Percentiles rank a stretch among this genome's conserved stretches.
phyloP scores from a whole-genome alignment of 2,888 invertebrate species.

The Anticlea derivata region DNA sequence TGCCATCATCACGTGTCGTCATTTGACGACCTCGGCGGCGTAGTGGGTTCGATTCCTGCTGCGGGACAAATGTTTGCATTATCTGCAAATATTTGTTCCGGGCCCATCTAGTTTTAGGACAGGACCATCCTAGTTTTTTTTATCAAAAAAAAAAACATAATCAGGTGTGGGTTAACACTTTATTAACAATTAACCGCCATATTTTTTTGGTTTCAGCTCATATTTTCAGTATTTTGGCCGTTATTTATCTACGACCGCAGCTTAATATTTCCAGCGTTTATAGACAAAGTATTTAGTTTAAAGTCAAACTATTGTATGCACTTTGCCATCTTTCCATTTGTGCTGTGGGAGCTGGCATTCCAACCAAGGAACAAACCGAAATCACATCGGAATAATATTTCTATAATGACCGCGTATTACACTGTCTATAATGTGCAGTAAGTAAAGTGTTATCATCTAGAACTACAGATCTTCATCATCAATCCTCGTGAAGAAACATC shows the following conservation, averaged over 20 bases:
- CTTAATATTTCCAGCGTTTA: slow-evolving; percentile 53
- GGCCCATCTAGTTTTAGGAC: no score
- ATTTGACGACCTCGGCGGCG: no score
- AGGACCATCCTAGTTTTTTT: no score
- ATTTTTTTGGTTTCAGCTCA: slow-evolving; percentile 58
- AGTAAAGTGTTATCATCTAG: slow-evolving; percentile 43
- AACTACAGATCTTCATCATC: no score
- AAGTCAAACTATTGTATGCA: slow-evolving; percentile 56
- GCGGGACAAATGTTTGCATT: no score
- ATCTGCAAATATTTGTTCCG: no score
- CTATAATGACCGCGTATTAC: slow-evolving; percentile 24
- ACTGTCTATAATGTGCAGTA: slow-evolving; percentile 44
- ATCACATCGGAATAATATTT: slow-evolving; percentile 39
- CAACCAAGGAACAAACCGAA: slow-evolving; percentile 41
- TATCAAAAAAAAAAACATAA: neutral
- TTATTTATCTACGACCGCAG: slow-evolving; percentile 50
- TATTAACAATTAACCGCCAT: no score
- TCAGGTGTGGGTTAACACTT: neutral
- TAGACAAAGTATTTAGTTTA: slow-evolving; percentile 52
- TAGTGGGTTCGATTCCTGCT: no score
- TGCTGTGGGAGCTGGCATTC: slow-evolving; percentile 52
- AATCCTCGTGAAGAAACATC: no score
- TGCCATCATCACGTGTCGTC: no score
- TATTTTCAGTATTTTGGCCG: slow-evolving; percentile 57
- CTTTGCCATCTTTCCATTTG: slow-evolving; percentile 40